A percentile compares a stretch with the other conserved stretches of the same genome.
Conservation (phyloP, 2,888 invertebrate species). For the Tupiocoris notatus region DNA sequence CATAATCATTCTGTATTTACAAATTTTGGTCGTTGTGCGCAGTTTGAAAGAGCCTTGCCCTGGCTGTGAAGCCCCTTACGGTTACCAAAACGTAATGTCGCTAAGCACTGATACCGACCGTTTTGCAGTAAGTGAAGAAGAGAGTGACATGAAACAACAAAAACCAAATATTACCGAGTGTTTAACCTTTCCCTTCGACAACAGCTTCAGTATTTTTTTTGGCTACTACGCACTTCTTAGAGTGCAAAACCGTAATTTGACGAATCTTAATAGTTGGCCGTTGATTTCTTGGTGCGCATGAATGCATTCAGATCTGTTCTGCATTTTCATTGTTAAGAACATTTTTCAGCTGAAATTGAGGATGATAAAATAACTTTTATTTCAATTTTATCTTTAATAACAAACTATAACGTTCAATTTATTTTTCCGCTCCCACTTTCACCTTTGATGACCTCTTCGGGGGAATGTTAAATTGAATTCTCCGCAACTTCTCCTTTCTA, state of each 20-base stretch:
- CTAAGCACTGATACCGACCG: conserved; percentile 76
- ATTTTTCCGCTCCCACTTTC: too few species aligned
- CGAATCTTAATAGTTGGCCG: neutral
- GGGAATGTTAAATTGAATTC: too few species aligned
- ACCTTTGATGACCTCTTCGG: too few species aligned
- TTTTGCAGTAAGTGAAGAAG: conserved; percentile 79
- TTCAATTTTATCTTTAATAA: too few species aligned
- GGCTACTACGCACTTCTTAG: neutral
- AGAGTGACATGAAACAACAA: conserved; percentile 25
- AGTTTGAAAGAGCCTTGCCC: conserved; percentile 70
- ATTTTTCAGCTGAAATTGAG: too few species aligned
- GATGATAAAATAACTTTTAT: too few species aligned
- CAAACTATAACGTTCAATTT: too few species aligned
- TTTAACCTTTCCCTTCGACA: conserved; percentile 18
- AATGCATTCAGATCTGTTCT: neutral
- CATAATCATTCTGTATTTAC: neutral
- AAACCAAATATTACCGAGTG: conserved; percentile 21
- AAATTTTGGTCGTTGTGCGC: conserved; percentile 42
- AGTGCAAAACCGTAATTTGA: neutral
- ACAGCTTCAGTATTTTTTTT: neutral
- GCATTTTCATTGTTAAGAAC: too few species aligned
- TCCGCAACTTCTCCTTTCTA: conserved; percentile 3
- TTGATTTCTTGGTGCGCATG: neutral
- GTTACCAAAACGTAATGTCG: conserved; percentile 90
- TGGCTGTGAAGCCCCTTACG: conserved; percentile 92